Percentiles rank a stretch among this genome's conserved stretches.
phyloP scores from a whole-genome alignment of 92 coral and sea anemone species.

The Diadumene lineata region DNA sequence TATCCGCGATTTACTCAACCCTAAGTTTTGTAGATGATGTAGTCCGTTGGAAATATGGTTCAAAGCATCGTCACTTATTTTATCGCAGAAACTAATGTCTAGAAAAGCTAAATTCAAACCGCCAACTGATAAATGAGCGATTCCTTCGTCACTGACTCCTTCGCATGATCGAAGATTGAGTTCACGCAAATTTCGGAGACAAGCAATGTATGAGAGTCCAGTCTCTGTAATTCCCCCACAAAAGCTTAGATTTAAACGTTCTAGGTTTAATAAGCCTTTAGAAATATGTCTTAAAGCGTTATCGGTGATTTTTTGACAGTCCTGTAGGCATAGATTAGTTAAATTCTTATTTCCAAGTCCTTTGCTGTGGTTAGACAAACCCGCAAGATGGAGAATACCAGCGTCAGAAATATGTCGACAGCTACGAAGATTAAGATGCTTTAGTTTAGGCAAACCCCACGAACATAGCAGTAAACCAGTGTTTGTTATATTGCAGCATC shows the following conservation, averaged over 20 bases:
- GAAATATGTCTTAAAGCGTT: conserved; percentile 95
- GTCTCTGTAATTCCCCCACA: conserved; percentile 91
- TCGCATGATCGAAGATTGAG: conserved; percentile 98
- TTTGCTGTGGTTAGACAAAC: conserved; percentile 72
- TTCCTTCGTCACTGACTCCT: conserved; percentile 97
- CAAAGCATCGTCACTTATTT: conserved; percentile 88
- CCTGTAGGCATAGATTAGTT: conserved; percentile 97
- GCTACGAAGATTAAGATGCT: conserved; percentile 87
- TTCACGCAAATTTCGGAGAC: conserved; percentile 94
- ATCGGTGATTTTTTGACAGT: conserved; percentile 99
- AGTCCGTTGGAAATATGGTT: conserved; percentile 95
- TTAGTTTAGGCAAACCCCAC: conserved; percentile 90
- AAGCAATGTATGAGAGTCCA: conserved; percentile 87
- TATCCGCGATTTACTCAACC: conserved; percentile 85
- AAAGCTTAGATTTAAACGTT: conserved; percentile 89
- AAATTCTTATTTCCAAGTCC: conserved; percentile 92
- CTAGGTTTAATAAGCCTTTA: conserved; percentile 83
- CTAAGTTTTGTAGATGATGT: conserved; percentile 89
- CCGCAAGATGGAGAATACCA: conserved; percentile 97
- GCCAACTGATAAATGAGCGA: conserved; percentile 94
- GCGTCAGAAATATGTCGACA: conserved; percentile 98
- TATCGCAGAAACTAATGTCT: conserved; percentile 98
- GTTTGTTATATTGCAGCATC: conserved; percentile 98
- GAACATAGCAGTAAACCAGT: conserved; percentile 91
- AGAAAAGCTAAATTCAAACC: conserved; percentile 83